Percentiles rank a stretch among this genome's conserved stretches.
These are phyloP conservation scores for Graptemys geographica DNA, from an alignment of 2,797 vertebrate species.

Conservation along the genomic window DNA sequence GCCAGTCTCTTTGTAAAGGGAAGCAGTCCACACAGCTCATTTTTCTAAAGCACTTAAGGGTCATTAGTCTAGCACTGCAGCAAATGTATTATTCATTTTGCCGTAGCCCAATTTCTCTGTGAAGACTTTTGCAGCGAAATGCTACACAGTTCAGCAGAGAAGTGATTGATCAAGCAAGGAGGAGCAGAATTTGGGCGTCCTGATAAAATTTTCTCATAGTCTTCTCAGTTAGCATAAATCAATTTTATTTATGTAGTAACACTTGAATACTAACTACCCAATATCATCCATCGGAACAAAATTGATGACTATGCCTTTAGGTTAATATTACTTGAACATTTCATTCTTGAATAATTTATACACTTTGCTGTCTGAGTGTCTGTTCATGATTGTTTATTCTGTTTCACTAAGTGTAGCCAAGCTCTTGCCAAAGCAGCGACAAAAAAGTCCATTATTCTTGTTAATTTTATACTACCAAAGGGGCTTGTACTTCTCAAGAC, in stretches of 20 bases:
- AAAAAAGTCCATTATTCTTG: neutral
- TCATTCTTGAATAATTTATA: slow-evolving; percentile 77
- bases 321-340: slow-evolving; percentile 77
- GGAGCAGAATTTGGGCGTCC: slow-evolving; percentile 72
- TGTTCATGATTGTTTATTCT: slow-evolving; percentile 37
- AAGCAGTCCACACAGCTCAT: slow-evolving; percentile 59
- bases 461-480: neutral
- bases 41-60: slow-evolving; percentile 78
- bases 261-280: slow-evolving; percentile 76
- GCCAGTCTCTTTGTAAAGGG: slow-evolving; percentile 40
- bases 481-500: neutral
- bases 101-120: slow-evolving; percentile 66
- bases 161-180: slow-evolving; percentile 79
- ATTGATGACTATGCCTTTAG: slow-evolving; percentile 65
- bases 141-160: slow-evolving; percentile 67
- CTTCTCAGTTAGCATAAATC: slow-evolving; percentile 76
- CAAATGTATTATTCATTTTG: slow-evolving; percentile 82
- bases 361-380: slow-evolving; percentile 29
- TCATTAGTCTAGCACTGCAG: slow-evolving; percentile 78
- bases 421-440: neutral
- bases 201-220: slow-evolving; percentile 69
- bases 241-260: slow-evolving; percentile 80
- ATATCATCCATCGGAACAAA: slow-evolving; percentile 64
- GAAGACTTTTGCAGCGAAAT: slow-evolving; percentile 71
- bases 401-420: neutral